phyloP scores from a whole-genome alignment of 2,113 vertebrate species.

The Hyperopisus bebe region DNA sequence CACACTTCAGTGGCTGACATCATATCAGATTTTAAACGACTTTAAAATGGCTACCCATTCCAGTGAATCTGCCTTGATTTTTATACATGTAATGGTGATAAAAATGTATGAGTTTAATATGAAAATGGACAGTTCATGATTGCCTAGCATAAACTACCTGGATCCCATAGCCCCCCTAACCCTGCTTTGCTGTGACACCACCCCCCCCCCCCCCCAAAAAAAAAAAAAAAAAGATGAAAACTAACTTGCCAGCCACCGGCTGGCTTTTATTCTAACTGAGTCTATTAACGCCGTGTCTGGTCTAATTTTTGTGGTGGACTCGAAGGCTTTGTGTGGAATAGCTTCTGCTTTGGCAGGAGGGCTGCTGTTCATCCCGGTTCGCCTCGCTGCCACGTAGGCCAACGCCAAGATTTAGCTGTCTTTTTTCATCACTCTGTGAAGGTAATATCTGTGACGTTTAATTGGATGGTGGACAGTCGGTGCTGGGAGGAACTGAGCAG shows the following conservation, averaged over 20 bases:
- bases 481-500: background rate
- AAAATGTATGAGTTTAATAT: background rate
- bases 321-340: background rate
- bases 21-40: background rate
- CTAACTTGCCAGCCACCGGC: background rate
- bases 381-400: background rate
- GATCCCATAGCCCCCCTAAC: background rate
- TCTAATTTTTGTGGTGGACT: background rate
- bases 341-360: background rate
- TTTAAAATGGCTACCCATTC: background rate
- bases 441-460: background rate
- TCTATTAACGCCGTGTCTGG: background rate
- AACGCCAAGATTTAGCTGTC: background rate
- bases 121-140: background rate
- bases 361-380: background rate
- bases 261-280: background rate
- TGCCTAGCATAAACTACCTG: background rate
- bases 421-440: background rate
- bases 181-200: background rate
- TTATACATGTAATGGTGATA: background rate
- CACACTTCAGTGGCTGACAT: background rate
- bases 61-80: background rate
- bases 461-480: background rate
- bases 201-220: no score
- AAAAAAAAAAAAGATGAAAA: background rate